A percentile compares a stretch with the other conserved stretches of the same genome.
Evolutionary conservation across 2,797 vertebrate species (phyloP).

Genomic region (Hypotaenidia okinawae): DNA sequence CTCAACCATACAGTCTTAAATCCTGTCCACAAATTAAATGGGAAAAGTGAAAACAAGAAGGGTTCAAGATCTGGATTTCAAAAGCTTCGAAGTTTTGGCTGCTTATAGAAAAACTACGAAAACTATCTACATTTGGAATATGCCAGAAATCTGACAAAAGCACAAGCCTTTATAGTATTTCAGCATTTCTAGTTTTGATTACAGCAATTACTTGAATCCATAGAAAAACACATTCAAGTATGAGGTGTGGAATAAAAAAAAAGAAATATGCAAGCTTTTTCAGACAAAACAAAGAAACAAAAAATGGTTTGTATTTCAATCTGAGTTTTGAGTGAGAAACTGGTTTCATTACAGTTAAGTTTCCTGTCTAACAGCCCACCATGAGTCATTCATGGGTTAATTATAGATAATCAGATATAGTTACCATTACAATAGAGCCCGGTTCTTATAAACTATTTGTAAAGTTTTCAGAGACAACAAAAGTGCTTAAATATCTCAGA

Average conservation of each 20-base stretch:
- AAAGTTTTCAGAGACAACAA: neutral
- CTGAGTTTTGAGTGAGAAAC: neutral
- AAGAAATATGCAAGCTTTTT: neutral
- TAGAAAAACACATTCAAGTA: neutral
- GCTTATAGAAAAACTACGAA: neutral
- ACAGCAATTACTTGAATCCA: neutral
- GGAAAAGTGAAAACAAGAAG: neutral
- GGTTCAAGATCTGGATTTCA: neutral
- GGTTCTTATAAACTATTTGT: neutral
- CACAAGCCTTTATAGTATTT: neutral
- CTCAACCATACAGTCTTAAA: neutral
- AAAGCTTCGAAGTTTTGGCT: neutral
- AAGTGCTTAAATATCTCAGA: constrained; percentile 1
- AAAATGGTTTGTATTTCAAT: neutral
- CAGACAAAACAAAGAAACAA: neutral
- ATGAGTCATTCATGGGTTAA: constrained; percentile 32
- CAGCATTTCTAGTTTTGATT: neutral
- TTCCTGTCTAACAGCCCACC: neutral
- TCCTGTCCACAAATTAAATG: neutral
- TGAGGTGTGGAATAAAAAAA: neutral
- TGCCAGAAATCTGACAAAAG: neutral
- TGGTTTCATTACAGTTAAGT: constrained; percentile 2
- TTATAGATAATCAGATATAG: constrained; percentile 29
- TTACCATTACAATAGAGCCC: constrained; percentile 1
- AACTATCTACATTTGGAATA: neutral